These are phyloP conservation scores for Lumbricus terrestris DNA, from an alignment of 2,888 invertebrate species.

Conservation along the genomic window DNA sequence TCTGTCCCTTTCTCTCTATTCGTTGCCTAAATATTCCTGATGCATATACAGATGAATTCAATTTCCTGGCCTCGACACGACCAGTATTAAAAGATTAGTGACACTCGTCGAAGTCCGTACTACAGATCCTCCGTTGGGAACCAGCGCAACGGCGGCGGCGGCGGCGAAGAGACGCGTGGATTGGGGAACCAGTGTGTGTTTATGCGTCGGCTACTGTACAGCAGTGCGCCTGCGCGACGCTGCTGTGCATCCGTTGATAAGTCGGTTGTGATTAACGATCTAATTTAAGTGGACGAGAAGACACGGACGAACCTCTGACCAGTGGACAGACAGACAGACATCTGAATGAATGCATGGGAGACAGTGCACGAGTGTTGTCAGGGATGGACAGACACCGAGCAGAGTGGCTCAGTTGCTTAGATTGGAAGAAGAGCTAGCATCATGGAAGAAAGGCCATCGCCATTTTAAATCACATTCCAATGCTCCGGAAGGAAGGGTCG, in stretches of 20 bases:
- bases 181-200: background rate
- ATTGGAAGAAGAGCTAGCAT: background rate
- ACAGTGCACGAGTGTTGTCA: background rate
- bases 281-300: background rate
- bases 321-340: background rate
- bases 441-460: background rate
- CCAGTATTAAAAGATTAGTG: background rate
- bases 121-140: background rate
- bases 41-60: background rate
- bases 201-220: background rate
- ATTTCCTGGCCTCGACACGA: background rate
- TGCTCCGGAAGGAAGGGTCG: background rate
- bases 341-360: no score
- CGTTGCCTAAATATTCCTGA: background rate
- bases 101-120: slow-evolving; percentile 3
- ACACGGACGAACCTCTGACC: background rate
- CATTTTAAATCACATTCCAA: background rate
- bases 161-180: slow-evolving; percentile 3
- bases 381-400: background rate
- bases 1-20: background rate
- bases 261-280: slow-evolving; percentile 3
- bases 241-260: background rate
- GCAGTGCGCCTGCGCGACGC: slow-evolving; percentile 3
- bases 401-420: background rate
- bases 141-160: no score